Evolutionary conservation across 2,113 vertebrate species (phyloP).

Genomic region (Vireo altiloquus): DNA sequence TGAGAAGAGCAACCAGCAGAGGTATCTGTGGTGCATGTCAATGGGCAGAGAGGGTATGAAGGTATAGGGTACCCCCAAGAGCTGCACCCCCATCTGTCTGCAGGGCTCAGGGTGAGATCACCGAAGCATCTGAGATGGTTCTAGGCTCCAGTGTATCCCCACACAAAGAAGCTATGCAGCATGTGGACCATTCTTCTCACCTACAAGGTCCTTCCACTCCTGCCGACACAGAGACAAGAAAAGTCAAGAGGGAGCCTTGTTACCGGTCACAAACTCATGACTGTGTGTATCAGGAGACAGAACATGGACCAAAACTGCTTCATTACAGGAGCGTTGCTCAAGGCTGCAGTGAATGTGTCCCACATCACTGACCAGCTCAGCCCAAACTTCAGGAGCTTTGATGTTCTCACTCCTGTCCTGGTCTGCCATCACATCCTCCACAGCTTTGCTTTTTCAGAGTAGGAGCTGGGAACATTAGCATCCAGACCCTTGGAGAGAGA

Average conservation of each 20-base stretch:
- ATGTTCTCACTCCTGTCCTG: not conserved
- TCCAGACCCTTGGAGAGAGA: not conserved
- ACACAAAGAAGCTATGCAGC: accelerated
- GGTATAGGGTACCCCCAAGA: not conserved
- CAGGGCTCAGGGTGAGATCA: not conserved
- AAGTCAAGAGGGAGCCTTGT: not conserved
- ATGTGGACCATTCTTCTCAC: not conserved
- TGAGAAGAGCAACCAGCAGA: not conserved
- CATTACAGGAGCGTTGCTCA: accelerated
- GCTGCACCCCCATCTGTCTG: not conserved
- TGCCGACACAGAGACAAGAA: not conserved
- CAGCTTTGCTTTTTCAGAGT: not conserved
- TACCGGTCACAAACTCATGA: not conserved
- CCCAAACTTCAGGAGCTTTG: not conserved
- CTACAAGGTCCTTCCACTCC: not conserved
- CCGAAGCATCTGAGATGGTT: accelerated
- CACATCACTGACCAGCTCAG: not conserved
- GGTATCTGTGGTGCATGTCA: not conserved
- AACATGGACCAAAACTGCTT: not conserved
- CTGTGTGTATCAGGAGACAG: not conserved
- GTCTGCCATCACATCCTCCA: not conserved
- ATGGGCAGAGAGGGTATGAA: not conserved
- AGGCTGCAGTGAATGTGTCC: not conserved
- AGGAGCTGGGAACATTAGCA: not conserved
- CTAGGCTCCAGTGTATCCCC: not conserved